Base-by-base conservation (phyloP, 2,797 vertebrate genomes). In the Enteromius afrohamiltoni region DNA sequence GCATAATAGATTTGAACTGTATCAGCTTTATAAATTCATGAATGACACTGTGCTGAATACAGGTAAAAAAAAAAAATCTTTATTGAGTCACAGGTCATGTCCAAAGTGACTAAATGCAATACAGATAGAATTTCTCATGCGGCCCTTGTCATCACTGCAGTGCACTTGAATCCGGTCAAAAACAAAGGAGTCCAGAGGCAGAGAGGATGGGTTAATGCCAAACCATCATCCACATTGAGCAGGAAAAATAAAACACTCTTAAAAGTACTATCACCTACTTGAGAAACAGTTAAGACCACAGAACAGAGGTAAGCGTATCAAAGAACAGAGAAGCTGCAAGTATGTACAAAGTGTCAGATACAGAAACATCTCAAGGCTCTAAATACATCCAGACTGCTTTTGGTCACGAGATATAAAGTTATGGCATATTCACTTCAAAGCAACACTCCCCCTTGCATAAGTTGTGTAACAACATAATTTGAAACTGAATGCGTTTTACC, bases 41-140 rank as follows among this genome's bases (percentile, higher is more conserved):
- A 26, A 64, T 47, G 29, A 64, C 1, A 3, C 2, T 62, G 23
- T 23, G 10, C 58, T 64, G 60, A 21, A 88, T 82, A 88, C 89
- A 90, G 84, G 84, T 91, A 93, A 87, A 92, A 94, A 92, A 92
- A 88, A 21, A 62, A 64, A 62, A 7, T 42, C 76, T 89, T 94
- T 94, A 94, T 94, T 94, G 84, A 91, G 87, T 92, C 85, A 91
- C 89, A 89, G 87, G 88, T 92, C 82, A 91, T 88, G 87, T 89
- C 87, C 90, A 90, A 90, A 86, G 85, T 73, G 83, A 87, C 88
- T 92, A 90, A 85, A 86, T 78, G 86, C 87, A 88, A 89, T 81
- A 89, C 89, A 88, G 78, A 75, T 87, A 84, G 29, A 87, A 58
- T 58, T 64, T 84, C 76, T 85, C 88, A 88, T 88, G 86, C 91